Evolutionary conservation across 1,140 invertebrate species (phyloP).

Genomic region (Patella vulgata): DNA sequence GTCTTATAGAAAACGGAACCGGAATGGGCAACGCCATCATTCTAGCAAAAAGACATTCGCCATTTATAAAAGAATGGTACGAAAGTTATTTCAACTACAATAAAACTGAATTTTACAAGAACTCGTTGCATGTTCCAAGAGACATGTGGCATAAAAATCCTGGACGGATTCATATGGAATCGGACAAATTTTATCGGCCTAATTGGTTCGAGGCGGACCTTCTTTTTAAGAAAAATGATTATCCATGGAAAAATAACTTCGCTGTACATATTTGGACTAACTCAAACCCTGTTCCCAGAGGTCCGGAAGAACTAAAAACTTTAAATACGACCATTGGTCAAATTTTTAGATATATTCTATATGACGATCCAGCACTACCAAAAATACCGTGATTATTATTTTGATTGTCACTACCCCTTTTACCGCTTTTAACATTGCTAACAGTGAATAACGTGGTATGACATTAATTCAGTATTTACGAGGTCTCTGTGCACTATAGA

Average conservation of each 20-base stretch:
- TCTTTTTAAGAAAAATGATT: conserved; percentile 25
- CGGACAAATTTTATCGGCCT: conserved; percentile 23
- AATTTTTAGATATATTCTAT: conserved; percentile 27
- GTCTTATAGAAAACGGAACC: conserved; percentile 31
- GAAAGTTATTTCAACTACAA: conserved; percentile 24
- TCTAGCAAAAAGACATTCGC: conserved; percentile 15
- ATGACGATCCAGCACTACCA: conserved; percentile 11
- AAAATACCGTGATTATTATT: too few relatives aligned
- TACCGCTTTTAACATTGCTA: too few relatives aligned
- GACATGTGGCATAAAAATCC: conserved; percentile 31
- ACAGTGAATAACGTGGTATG: too few relatives aligned
- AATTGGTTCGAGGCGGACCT: conserved; percentile 36
- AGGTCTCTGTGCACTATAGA: too few relatives aligned
- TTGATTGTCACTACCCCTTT: too few relatives aligned
- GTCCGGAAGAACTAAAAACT: conserved; percentile 15
- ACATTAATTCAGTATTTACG: too few relatives aligned
- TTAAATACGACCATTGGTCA: conserved; percentile 31
- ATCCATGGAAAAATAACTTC: conserved; percentile 32
- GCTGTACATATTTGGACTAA: conserved; percentile 33
- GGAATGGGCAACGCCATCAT: conserved; percentile 39
- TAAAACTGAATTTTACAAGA: conserved; percentile 21
- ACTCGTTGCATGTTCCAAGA: conserved; percentile 33
- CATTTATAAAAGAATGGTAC: conserved; percentile 33
- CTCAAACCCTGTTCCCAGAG: conserved; percentile 24
- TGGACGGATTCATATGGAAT: conserved; percentile 22